Conservation (phyloP, 2,113 vertebrate species). For the Gymnorhina tibicen region DNA sequence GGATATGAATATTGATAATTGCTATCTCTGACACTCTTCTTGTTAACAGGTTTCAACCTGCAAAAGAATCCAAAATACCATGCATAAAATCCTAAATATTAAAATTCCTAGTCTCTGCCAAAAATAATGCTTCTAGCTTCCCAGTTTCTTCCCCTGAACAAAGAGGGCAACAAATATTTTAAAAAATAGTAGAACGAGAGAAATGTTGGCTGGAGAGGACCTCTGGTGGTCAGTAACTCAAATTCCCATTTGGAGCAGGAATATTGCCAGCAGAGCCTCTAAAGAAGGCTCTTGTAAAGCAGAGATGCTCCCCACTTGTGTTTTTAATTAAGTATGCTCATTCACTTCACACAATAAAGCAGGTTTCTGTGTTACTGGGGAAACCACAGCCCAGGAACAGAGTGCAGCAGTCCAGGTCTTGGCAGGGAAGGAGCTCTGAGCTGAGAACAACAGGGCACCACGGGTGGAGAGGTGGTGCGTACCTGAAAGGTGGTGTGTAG, state of each 20-base stretch:
- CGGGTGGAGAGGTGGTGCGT: background rate
- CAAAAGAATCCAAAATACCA: background rate
- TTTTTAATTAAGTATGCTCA: background rate
- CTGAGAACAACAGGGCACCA: background rate
- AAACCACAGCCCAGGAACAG: background rate
- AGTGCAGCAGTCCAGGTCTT: background rate
- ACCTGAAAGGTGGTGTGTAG: background rate
- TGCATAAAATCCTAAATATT: background rate
- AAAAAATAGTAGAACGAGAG: background rate
- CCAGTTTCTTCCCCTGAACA: background rate
- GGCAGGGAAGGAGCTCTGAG: background rate
- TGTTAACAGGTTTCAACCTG: background rate
- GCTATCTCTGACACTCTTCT: background rate
- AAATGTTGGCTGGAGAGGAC: slow-evolving; percentile 8
- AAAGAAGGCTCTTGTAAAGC: background rate
- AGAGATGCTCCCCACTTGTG: background rate
- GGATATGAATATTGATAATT: background rate
- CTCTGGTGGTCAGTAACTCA: slow-evolving; percentile 36
- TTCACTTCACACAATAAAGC: background rate
- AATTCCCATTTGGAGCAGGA: background rate
- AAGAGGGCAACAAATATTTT: background rate
- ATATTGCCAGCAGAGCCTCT: background rate
- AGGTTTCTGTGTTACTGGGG: background rate
- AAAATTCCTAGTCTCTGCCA: background rate
- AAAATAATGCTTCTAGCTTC: background rate